Evolutionary conservation across 2,888 invertebrate genomes (phyloP).

Genomic region (Saturnia pavonia): DNA sequence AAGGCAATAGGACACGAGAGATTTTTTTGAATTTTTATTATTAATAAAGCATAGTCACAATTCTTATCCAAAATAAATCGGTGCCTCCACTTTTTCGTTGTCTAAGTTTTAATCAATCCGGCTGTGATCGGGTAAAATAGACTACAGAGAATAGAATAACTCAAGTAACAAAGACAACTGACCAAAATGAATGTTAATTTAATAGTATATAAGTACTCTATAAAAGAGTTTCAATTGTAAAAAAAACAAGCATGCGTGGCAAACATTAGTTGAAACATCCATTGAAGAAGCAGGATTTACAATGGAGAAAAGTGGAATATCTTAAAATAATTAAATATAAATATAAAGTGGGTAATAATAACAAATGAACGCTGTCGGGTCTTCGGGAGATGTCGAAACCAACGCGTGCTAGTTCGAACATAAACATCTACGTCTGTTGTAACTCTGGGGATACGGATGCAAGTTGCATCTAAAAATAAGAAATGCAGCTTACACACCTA

Average conservation of each 20-base stretch:
- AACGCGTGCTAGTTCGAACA: slow-evolving; percentile 62
- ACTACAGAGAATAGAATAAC: neutral
- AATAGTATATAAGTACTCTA: neutral
- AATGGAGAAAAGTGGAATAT: slow-evolving; percentile 10
- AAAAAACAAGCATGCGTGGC: neutral
- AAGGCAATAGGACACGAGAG: neutral
- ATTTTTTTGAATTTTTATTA: neutral
- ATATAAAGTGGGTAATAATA: slow-evolving; percentile 36
- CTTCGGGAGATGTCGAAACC: slow-evolving; percentile 68
- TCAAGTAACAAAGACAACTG: neutral
- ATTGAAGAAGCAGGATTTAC: neutral
- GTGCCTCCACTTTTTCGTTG: neutral
- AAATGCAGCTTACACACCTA: slow-evolving; percentile 47
- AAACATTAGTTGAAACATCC: neutral
- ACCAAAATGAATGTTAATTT: too few relatives aligned
- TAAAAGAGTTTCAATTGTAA: neutral
- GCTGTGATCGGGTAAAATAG: neutral
- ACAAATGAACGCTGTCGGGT: slow-evolving; percentile 44
- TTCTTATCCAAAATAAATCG: neutral
- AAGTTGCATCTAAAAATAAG: slow-evolving; percentile 60
- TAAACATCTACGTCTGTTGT: slow-evolving; percentile 72
- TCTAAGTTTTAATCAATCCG: neutral
- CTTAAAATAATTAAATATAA: slow-evolving; percentile 26
- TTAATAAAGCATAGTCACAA: neutral
- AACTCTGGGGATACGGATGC: slow-evolving; percentile 68